A percentile compares a stretch with the other conserved stretches of the same genome.
These are phyloP conservation scores for Tenthredo amoena DNA, from an alignment of 2,888 invertebrate species.

Conservation along the genomic window DNA sequence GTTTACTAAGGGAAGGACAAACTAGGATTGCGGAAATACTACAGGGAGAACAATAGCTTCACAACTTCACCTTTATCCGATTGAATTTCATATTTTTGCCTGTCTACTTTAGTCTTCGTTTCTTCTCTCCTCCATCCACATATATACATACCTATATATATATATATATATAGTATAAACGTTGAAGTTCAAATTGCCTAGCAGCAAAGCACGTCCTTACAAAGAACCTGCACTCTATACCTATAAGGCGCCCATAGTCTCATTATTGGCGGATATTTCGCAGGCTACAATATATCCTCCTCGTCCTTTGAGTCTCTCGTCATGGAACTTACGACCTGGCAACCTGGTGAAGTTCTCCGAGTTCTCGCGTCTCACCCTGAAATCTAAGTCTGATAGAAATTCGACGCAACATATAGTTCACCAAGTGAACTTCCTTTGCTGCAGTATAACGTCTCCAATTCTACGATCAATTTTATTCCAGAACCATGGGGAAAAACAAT, in stretches of 20 bases:
- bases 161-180: background rate
- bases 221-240: background rate
- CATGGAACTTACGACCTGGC: background rate
- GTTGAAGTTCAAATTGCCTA: constrained; percentile 22
- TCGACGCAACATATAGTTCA: background rate
- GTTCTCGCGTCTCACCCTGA: background rate
- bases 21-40: constrained; percentile 5
- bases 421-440: background rate
- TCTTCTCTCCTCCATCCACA: background rate
- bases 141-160: fast-evolving
- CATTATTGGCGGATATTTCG: constrained; percentile 28
- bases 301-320: constrained; percentile 1
- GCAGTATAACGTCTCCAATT: background rate
- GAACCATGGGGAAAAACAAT: background rate
- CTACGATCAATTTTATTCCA: background rate
- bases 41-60: constrained; percentile 2
- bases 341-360: background rate
- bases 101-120: background rate
- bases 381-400: constrained; percentile 35
- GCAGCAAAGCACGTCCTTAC: background rate
- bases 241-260: background rate
- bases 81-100: constrained; percentile 24
- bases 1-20: background rate
- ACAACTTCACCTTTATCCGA: constrained; percentile 3
- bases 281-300: constrained; percentile 4